Conservation (phyloP, 2,113 vertebrate genomes). For the Eurystomus gularis region DNA sequence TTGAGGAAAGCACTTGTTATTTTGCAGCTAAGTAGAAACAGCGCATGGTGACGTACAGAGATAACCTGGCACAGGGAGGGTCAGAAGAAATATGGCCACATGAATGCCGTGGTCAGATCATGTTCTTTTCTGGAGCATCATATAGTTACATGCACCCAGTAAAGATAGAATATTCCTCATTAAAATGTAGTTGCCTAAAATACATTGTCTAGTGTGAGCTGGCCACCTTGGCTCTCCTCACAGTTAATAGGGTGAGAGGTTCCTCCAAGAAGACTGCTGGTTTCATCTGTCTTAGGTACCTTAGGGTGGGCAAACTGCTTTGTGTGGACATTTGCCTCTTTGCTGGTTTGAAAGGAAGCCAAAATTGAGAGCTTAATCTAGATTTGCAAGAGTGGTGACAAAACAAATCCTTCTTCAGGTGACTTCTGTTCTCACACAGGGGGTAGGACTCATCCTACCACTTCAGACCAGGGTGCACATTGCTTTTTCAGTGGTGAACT, state of each 20-base stretch:
- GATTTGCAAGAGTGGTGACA: rapidly evolving
- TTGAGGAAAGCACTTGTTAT: background rate
- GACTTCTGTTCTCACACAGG: background rate
- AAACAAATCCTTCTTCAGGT: background rate
- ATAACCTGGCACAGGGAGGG: background rate
- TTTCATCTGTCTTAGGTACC: background rate
- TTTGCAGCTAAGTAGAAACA: background rate
- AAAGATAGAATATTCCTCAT: background rate
- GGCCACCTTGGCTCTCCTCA: background rate
- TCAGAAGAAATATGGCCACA: background rate
- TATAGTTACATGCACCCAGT: background rate
- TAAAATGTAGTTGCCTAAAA: background rate
- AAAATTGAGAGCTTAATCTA: background rate
- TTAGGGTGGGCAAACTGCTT: background rate
- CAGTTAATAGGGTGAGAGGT: background rate
- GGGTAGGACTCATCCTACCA: background rate
- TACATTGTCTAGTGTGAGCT: background rate
- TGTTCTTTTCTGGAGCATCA: background rate
- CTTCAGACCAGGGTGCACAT: background rate
- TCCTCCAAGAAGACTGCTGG: background rate
- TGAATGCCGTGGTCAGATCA: background rate
- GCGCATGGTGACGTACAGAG: background rate
- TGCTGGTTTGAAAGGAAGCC: background rate
- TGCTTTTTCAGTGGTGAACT: background rate
- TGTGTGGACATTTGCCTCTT: background rate